Percentiles rank a stretch among this genome's conserved stretches.
Conservation (phyloP, 2,113 vertebrate genomes). For the Cochlearius cochlearius region DNA sequence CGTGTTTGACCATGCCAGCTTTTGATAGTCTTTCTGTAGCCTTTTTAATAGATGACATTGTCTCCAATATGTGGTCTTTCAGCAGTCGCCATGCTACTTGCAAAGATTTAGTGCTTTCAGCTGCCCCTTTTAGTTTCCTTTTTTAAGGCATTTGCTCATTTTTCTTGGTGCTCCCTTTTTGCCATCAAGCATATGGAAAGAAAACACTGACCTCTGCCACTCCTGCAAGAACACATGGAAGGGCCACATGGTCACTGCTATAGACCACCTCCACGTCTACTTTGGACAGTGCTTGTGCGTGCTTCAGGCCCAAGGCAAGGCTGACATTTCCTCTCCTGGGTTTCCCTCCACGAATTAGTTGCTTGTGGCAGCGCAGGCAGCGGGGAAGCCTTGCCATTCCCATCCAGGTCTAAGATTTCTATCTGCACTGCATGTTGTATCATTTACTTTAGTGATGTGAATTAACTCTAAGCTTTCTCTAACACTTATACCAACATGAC, state of each 20-base stretch:
- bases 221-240: neutral
- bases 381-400: neutral
- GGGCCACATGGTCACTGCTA: too few species aligned
- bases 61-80: neutral
- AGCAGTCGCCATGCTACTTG: neutral
- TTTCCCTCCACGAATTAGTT: neutral
- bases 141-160: neutral
- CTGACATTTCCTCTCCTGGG: neutral
- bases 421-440: neutral
- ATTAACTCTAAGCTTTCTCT: neutral
- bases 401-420: neutral
- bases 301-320: neutral
- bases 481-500: neutral
- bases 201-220: rapidly evolving
- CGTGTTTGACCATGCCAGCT: neutral
- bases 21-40: neutral
- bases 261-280: neutral
- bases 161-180: neutral
- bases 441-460: neutral
- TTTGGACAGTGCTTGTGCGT: neutral
- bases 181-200: neutral
- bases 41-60: neutral
- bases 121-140: neutral
- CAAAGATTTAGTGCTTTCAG: neutral
- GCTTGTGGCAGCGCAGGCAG: neutral